Conservation (phyloP, 1,140 invertebrate species). For the Tetragonula clypearis region DNA sequence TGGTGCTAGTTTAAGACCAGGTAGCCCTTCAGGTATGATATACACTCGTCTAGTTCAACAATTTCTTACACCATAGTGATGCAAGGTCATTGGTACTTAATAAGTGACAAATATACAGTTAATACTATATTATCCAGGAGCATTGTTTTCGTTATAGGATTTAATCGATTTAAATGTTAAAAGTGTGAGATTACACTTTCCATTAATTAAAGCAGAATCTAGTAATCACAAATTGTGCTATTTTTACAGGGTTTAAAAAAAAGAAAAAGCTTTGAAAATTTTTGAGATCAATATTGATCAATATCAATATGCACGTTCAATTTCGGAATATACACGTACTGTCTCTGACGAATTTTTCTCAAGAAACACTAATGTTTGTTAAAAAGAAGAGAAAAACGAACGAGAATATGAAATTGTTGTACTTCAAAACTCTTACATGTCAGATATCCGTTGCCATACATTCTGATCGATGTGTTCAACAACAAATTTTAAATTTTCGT, state of each 20-base stretch:
- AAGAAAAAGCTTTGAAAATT: not conserved
- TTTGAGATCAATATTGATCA: not conserved
- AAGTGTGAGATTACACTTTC: not conserved
- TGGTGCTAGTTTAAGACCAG: slow-evolving; percentile 82
- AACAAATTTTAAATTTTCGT: slow-evolving; percentile 12
- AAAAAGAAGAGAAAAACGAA: not conserved
- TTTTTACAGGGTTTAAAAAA: not conserved
- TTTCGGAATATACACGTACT: slow-evolving; percentile 15
- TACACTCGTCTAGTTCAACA: not conserved
- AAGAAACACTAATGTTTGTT: not conserved
- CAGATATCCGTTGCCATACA: slow-evolving; percentile 72
- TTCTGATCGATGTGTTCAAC: slow-evolving; percentile 20
- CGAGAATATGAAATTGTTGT: slow-evolving; percentile 33
- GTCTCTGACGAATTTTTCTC: slow-evolving; percentile 19
- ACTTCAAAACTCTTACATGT: slow-evolving; percentile 81
- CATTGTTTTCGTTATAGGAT: not conserved
- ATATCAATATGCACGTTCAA: slow-evolving; percentile 12
- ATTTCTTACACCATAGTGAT: not conserved
- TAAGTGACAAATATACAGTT: not conserved
- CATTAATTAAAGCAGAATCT: not conserved
- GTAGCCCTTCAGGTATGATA: slow-evolving; percentile 84
- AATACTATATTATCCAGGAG: not conserved
- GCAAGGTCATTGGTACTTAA: not conserved
- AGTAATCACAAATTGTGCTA: not conserved
- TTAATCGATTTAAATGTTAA: not conserved